Evolutionary conservation across 1,140 invertebrate genomes (phyloP).

Genomic region (Plodia interpunctella): DNA sequence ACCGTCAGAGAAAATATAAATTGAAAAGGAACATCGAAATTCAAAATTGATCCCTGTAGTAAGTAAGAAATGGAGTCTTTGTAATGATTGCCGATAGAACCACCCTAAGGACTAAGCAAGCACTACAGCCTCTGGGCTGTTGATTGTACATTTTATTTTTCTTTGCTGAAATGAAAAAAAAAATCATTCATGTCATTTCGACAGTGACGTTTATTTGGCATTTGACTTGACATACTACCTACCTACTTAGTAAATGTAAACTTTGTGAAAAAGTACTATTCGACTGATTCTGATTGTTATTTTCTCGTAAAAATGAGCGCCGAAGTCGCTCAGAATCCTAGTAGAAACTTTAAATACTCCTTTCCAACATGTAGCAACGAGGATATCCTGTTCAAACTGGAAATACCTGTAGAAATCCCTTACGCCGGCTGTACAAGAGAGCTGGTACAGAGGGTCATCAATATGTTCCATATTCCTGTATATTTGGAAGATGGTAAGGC

Average conservation of each 20-base stretch:
- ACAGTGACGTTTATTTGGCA: not conserved
- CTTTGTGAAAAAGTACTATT: not conserved
- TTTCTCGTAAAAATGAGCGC: constrained; percentile 42
- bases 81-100: too few relatives aligned
- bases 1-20: too few relatives aligned
- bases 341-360: constrained; percentile 77
- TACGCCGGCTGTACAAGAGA: constrained; percentile 79
- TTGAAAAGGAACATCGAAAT: too few relatives aligned
- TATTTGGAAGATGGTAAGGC: constrained; percentile 79
- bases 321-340: constrained; percentile 58
- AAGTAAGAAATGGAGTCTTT: too few relatives aligned
- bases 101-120: too few relatives aligned
- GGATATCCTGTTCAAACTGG: constrained; percentile 75
- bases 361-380: constrained; percentile 80
- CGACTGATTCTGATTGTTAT: not conserved
- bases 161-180: too few relatives aligned
- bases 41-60: too few relatives aligned
- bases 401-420: constrained; percentile 81
- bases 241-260: not conserved
- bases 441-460: constrained; percentile 81
- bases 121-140: too few relatives aligned
- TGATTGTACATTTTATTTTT: too few relatives aligned
- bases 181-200: too few relatives aligned
- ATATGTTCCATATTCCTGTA: constrained; percentile 83
- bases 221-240: not conserved